Evolutionary conservation across 37 sponge, comb jelly and placozoan species (phyloP).

Genomic region (Cladorhizidae sp.): DNA sequence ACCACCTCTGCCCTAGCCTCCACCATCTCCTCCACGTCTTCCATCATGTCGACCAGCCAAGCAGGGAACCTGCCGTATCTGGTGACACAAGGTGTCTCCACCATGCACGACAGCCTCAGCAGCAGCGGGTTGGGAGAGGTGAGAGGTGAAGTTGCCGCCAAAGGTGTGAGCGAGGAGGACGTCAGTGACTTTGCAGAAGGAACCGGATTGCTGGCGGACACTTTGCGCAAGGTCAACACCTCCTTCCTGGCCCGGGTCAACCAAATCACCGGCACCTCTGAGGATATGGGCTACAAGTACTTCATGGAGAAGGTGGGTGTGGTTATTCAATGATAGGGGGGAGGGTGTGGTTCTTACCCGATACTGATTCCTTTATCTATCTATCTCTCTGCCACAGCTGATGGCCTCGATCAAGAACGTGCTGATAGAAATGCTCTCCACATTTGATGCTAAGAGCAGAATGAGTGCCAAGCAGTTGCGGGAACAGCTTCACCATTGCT

Average conservation of each 20-base stretch:
- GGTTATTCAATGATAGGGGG: not conserved
- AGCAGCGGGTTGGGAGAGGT: not conserved
- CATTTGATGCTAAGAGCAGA: constrained; percentile 66
- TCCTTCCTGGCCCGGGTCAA: too few relatives aligned
- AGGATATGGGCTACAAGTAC: constrained; percentile 43
- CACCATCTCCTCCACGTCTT: not conserved
- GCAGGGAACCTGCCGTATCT: not conserved
- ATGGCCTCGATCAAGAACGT: constrained; percentile 73
- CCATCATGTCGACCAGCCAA: too few relatives aligned
- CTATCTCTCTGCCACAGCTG: constrained; percentile 30
- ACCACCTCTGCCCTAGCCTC: not conserved
- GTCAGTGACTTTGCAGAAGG: too few relatives aligned
- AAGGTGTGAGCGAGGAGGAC: not conserved
- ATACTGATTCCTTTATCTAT: not conserved
- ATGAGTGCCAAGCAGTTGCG: constrained; percentile 66
- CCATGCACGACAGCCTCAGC: not conserved
- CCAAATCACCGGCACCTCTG: too few relatives aligned
- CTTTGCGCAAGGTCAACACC: too few relatives aligned
- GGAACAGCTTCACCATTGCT: constrained; percentile 68
- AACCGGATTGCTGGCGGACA: too few relatives aligned
- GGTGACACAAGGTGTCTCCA: not conserved
- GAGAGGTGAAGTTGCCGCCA: constrained; percentile 15
- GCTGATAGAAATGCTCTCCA: constrained; percentile 73
- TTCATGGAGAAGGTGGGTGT: constrained; percentile 65
- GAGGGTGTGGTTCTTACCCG: not conserved